Base-by-base conservation (phyloP, 2,797 vertebrate genomes). In the Xenopus petersii region DNA sequence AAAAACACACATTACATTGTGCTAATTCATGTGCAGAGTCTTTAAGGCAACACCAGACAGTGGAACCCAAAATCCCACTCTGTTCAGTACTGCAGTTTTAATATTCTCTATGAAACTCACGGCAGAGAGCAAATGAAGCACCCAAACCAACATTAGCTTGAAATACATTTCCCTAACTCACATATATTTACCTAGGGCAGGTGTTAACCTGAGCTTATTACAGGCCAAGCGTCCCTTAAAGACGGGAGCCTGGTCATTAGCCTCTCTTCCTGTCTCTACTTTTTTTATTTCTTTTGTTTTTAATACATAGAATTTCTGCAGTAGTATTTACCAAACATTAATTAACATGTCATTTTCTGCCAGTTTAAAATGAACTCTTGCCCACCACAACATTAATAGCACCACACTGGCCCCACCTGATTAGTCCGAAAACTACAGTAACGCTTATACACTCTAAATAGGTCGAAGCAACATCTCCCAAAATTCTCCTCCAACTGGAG, bases 171-270 rank as follows among this genome's bases (percentile, higher is more conserved):
- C 64, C 62, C 42, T 49, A 68, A 68, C 56, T 62, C n/a, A 55
- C 59, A 56, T 63, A 64, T 68, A 12, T 70, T 86, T 86, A 86
- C 89, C 90, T 91, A 91, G 91, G 86, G 89, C 89, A 88, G 87
- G 83, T 85, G 86, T 88, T 89, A 88, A 87, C 91, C 89, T 90
- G 90, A 93, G 89, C 87, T 84, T 87, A 89, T 83, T 71, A 60
- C 89, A 91, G 82, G 87, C 85, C 83, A 87, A 82, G 9, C 2
- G 81, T 84, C 87, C 86, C 82, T 58, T 5, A 21, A 82, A 83
- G 75, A 82, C 3, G 2, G 36, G 36, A 42, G 36, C 15, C 82
- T 85, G 83, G 82, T 81, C 77, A 84, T 80, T 74, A 84, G 80
- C 80, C 64, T 72, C 36, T 80, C 80, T 86, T 81, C 82, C 16